phyloP scores from a whole-genome alignment of 2,113 vertebrate genomes.

The Dolichotis patagonum region DNA sequence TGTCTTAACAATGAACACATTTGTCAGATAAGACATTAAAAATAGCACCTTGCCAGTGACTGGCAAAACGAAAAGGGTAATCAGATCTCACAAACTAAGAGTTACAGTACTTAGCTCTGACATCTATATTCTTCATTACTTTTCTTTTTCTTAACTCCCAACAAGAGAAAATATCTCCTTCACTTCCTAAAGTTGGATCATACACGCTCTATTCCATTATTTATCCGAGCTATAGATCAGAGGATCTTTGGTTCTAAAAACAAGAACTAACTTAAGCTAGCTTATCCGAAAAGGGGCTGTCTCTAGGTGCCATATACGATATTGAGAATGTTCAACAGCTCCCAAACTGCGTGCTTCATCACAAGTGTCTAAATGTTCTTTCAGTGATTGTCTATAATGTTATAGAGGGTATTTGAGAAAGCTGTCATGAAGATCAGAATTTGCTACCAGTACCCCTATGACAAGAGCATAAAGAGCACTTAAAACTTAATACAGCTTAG shows the following conservation, averaged over 20 bases:
- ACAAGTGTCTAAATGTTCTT: neutral
- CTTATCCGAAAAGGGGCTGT: neutral
- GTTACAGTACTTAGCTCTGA: neutral
- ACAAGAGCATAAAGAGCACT: neutral
- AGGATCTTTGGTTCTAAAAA: neutral
- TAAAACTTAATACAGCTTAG: neutral
- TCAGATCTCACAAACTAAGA: neutral
- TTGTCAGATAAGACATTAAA: constrained; percentile 12
- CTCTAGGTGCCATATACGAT: neutral
- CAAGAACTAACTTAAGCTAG: neutral
- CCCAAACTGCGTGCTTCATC: neutral
- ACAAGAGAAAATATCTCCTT: neutral
- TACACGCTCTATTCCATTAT: neutral
- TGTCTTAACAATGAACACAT: neutral
- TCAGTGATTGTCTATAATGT: neutral
- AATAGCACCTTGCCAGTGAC: neutral
- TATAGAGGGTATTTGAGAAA: neutral
- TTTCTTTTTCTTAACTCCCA: neutral
- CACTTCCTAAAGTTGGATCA: neutral
- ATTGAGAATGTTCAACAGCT: constrained; percentile 15
- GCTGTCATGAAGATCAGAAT: neutral
- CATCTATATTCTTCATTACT: neutral
- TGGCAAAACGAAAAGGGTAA: neutral
- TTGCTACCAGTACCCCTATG: neutral
- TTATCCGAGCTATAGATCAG: neutral